Evolutionary conservation across 1,140 invertebrate genomes (phyloP).

Genomic region (Drosophila tristis): DNA sequence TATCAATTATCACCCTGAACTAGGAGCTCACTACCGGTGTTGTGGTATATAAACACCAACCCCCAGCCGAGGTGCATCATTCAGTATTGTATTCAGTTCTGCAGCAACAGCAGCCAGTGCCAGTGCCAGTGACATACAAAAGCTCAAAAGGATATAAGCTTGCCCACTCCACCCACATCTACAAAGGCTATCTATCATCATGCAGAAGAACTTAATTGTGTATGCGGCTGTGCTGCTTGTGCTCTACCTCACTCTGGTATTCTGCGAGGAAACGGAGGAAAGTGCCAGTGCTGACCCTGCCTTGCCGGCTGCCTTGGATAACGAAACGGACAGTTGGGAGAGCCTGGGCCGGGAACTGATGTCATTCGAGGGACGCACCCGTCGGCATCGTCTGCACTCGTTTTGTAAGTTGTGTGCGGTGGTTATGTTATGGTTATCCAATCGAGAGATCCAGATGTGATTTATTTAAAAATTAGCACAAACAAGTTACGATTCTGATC

Average conservation of each 20-base stretch:
- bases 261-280: constrained; percentile 62
- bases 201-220: constrained; percentile 71
- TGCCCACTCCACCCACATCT: not conserved
- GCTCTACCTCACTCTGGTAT: constrained; percentile 66
- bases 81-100: constrained; percentile 47
- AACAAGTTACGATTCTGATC: constrained; percentile 54
- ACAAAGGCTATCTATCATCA: constrained; percentile 14
- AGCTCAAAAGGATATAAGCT: constrained; percentile 43
- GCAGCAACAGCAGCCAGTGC: constrained; percentile 34
- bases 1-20: constrained; percentile 75
- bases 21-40: constrained; percentile 34
- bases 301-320: constrained; percentile 29
- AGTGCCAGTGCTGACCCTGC: constrained; percentile 1
- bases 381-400: constrained; percentile 68
- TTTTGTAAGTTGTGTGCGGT: constrained; percentile 31
- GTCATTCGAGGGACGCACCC: constrained; percentile 72
- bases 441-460: constrained; percentile 4
- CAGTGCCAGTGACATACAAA: constrained; percentile 38
- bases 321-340: constrained; percentile 28
- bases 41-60: constrained; percentile 61
- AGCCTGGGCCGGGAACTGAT: constrained; percentile 54
- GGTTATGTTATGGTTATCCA: constrained; percentile 8
- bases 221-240: constrained; percentile 64
- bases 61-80: constrained; percentile 55
- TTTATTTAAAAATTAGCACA: constrained; percentile 44